Conservation (phyloP, 2,888 invertebrate genomes). For the Aleiodes alternator region DNA sequence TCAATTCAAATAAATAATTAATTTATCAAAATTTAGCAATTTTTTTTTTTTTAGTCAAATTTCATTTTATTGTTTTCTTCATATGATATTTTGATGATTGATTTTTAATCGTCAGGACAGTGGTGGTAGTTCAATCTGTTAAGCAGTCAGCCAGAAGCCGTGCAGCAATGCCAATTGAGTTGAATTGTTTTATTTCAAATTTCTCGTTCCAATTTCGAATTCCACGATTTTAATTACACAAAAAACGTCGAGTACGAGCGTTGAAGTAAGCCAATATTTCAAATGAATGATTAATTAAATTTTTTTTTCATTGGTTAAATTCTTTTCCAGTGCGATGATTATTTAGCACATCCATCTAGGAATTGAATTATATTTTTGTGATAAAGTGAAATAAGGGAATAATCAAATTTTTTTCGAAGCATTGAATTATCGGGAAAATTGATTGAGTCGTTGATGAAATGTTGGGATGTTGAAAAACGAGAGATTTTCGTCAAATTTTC, state of each 20-base stretch:
- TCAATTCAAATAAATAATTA: slow-evolving; percentile 14
- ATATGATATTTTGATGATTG: background rate
- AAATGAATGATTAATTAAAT: slow-evolving; percentile 15
- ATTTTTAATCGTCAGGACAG: slow-evolving; percentile 17
- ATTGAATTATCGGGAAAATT: background rate
- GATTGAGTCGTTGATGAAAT: background rate
- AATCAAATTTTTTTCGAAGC: background rate
- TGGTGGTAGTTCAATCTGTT: slow-evolving; percentile 13
- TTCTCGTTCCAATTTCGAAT: slow-evolving; percentile 6
- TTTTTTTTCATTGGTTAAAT: background rate
- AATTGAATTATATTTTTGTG: slow-evolving; percentile 19
- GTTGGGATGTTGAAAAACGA: background rate
- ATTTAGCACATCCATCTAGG: slow-evolving; percentile 1
- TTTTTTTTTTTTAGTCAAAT: background rate
- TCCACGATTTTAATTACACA: background rate
- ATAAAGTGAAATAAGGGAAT: slow-evolving; percentile 10
- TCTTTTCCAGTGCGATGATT: background rate
- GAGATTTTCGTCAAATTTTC: too few relatives aligned
- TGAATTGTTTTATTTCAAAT: slow-evolving; percentile 27
- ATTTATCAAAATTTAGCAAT: background rate
- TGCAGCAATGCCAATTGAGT: slow-evolving; percentile 46
- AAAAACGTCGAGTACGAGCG: slow-evolving; percentile 54
- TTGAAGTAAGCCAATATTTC: slow-evolving; percentile 43
- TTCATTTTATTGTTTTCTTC: background rate
- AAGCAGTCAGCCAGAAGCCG: slow-evolving; percentile 52